These are phyloP conservation scores for Watsonalla binaria DNA, from an alignment of 2,888 invertebrate species.

Conservation along the genomic window DNA sequence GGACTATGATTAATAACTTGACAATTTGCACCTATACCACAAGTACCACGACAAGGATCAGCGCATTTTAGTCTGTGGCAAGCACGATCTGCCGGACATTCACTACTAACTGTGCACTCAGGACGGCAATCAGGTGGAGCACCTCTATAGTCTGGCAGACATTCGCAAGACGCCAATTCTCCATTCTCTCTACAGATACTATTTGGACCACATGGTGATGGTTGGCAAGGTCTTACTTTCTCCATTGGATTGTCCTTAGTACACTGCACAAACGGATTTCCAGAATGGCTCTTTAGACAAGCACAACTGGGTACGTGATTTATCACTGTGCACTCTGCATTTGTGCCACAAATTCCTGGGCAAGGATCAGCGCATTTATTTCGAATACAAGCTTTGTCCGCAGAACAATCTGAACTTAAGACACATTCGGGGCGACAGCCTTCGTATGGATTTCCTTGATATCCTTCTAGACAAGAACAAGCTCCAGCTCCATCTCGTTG, in stretches of 20 bases:
- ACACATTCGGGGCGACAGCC: slow-evolving; percentile 93
- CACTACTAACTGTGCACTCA: slow-evolving; percentile 87
- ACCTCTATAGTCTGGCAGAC: slow-evolving; percentile 82
- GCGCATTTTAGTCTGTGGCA: slow-evolving; percentile 88
- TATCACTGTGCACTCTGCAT: slow-evolving; percentile 89
- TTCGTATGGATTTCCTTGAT: slow-evolving; percentile 91
- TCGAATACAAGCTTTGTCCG: slow-evolving; percentile 88
- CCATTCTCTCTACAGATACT: slow-evolving; percentile 87
- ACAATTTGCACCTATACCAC: slow-evolving; percentile 85
- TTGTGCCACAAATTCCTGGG: slow-evolving; percentile 89
- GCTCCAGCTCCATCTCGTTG: slow-evolving; percentile 88
- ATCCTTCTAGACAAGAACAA: slow-evolving; percentile 88
- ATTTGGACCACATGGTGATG: slow-evolving; percentile 87
- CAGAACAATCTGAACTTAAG: slow-evolving; percentile 89
- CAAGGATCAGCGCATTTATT: slow-evolving; percentile 93
- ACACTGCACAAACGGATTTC: slow-evolving; percentile 82
- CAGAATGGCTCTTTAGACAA: slow-evolving; percentile 84
- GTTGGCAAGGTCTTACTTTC: slow-evolving; percentile 82
- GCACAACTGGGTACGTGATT: slow-evolving; percentile 93
- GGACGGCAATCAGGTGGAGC: slow-evolving; percentile 86
- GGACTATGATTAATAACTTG: slow-evolving; percentile 89
- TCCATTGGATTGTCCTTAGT: slow-evolving; percentile 44
- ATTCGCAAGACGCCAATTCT: slow-evolving; percentile 85
- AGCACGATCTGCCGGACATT: slow-evolving; percentile 86
- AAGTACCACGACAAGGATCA: slow-evolving; percentile 87